A percentile compares a stretch with the other conserved stretches of the same genome.
These are phyloP conservation scores for Ophiothrix spiculata DNA, from an alignment of 35 echinoderm and acorn worm species.

Conservation along the genomic window DNA sequence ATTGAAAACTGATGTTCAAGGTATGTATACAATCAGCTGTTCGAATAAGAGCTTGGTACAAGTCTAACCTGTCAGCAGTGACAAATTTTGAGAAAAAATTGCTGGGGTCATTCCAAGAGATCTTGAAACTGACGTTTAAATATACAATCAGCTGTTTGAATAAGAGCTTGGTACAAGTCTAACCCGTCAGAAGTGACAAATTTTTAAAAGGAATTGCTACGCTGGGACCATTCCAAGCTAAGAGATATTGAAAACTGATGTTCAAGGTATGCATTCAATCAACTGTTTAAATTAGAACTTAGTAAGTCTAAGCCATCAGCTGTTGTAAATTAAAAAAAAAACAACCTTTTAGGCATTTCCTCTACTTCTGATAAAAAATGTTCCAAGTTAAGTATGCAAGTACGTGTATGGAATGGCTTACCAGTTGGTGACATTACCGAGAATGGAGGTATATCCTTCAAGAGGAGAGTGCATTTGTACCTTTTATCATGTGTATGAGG, in stretches of 20 bases:
- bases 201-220: conserved; percentile 77
- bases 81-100: conserved; percentile 61
- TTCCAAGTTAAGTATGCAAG: too few species aligned
- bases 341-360: too few species aligned
- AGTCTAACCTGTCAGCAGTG: conserved; percentile 51
- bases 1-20: conserved; percentile 77
- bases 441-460: too few species aligned
- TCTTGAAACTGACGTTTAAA: conserved; percentile 76
- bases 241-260: conserved; percentile 77
- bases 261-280: conserved; percentile 59
- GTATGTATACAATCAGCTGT: conserved; percentile 13
- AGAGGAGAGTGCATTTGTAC: too few species aligned
- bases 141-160: neutral
- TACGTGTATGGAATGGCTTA: too few species aligned
- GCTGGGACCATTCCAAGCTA: conserved; percentile 80
- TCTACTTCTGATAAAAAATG: too few species aligned
- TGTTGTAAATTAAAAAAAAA: conserved; percentile 55
- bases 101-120: conserved; percentile 84
- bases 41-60: conserved; percentile 15
- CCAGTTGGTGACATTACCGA: too few species aligned
- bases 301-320: conserved; percentile 50
- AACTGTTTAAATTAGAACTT: neutral
- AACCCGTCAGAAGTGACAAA: conserved; percentile 40
- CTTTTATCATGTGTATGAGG: too few species aligned
- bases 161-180: conserved; percentile 39